A percentile compares a stretch with the other conserved stretches of the same genome.
These are phyloP conservation scores for Lineus longissimus DNA, from an alignment of 1,140 invertebrate genomes.

Conservation along the genomic window DNA sequence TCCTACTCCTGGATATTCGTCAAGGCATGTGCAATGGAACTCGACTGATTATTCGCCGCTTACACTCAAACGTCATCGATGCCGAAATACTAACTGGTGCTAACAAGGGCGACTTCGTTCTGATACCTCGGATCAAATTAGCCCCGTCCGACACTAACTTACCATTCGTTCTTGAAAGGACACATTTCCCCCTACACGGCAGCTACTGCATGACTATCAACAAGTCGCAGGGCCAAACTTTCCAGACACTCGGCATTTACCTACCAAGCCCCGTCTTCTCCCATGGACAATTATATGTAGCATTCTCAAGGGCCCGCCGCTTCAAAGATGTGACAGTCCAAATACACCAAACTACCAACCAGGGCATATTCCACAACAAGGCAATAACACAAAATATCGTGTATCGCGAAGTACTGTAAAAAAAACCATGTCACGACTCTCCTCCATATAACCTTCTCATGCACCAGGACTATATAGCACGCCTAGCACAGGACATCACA, in stretches of 20 bases:
- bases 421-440: too few relatives aligned
- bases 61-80: conserved; percentile 25
- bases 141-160: conserved; percentile 20
- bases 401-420: background rate
- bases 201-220: conserved; percentile 60
- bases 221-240: conserved; percentile 58
- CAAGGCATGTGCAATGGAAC: conserved; percentile 48
- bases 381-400: background rate
- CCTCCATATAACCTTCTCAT: too few relatives aligned
- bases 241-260: conserved; percentile 32
- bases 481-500: too few relatives aligned
- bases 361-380: background rate
- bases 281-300: conserved; percentile 12
- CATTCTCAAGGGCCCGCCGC: conserved; percentile 8
- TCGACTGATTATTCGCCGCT: conserved; percentile 30
- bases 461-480: too few relatives aligned
- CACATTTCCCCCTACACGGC: conserved; percentile 57
- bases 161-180: conserved; percentile 51
- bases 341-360: too few relatives aligned
- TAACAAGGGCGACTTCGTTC: conserved; percentile 17
- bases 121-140: conserved; percentile 24
- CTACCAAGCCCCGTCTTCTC: conserved; percentile 23
- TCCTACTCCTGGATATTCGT: conserved; percentile 44
- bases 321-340: background rate
- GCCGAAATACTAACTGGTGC: conserved; percentile 20